Conservation (phyloP, 2,888 invertebrate species). For the Yponomeuta malinellus region DNA sequence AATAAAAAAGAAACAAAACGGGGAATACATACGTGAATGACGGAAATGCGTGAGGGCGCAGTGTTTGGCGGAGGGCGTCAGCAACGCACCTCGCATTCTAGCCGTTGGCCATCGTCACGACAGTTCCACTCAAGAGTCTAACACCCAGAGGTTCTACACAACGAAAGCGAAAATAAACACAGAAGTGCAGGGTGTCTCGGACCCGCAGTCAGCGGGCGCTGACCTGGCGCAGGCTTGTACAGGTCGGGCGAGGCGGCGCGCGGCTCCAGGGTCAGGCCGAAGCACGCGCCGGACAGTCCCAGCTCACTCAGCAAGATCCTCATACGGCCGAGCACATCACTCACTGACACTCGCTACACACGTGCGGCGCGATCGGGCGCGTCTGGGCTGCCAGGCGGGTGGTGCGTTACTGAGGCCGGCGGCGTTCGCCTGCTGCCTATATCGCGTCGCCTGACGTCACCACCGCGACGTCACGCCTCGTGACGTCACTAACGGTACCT, state of each 20-base stretch:
- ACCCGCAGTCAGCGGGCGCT: conserved; percentile 67
- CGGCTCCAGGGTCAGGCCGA: conserved; percentile 73
- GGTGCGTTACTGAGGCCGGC: conserved; percentile 76
- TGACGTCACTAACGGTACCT: conserved; percentile 75
- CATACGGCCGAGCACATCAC: conserved; percentile 72
- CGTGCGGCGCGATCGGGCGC: conserved; percentile 41
- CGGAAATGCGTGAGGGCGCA: conserved; percentile 69
- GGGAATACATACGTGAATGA: conserved; percentile 68
- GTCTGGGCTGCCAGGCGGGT: conserved; percentile 66
- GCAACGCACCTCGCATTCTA: conserved; percentile 76
- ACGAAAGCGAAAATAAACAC: conserved; percentile 76
- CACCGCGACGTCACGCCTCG: conserved; percentile 56
- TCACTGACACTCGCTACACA: conserved; percentile 61
- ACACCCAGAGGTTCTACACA: conserved; percentile 71
- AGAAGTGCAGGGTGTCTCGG: conserved; percentile 62
- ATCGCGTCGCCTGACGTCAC: conserved; percentile 74
- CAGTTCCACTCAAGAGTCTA: conserved; percentile 68
- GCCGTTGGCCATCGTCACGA: conserved; percentile 73
- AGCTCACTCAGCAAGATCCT: conserved; percentile 76
- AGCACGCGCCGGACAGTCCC: conserved; percentile 73
- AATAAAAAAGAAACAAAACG: conserved; percentile 48
- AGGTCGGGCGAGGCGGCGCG: conserved; percentile 67
- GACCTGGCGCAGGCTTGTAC: conserved; percentile 72
- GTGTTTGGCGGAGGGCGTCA: conserved; percentile 71
- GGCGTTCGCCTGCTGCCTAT: conserved; percentile 72